Evolutionary conservation across 2,797 vertebrate species (phyloP).

Genomic region (Parambassis ranga): DNA sequence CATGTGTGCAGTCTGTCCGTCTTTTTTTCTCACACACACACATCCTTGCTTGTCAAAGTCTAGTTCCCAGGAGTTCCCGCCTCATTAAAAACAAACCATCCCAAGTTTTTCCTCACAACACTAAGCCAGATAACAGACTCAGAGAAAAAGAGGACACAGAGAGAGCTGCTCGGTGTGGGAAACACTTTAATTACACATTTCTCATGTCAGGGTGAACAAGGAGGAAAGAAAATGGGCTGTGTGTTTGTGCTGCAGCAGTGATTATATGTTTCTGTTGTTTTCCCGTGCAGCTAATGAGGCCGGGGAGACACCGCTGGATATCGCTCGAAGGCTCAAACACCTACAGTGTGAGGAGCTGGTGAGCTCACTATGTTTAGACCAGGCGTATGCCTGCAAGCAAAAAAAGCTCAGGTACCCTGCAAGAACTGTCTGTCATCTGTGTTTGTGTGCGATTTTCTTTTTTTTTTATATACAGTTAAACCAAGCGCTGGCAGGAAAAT

Average conservation of each 20-base stretch:
- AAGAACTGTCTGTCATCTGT: neutral
- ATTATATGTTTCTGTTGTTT: slow-evolving; percentile 44
- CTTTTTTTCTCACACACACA: neutral
- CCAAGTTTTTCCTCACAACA: slow-evolving; percentile 60
- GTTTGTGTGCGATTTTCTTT: slow-evolving; percentile 7
- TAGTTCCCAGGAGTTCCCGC: slow-evolving; percentile 42
- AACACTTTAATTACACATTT: slow-evolving; percentile 62
- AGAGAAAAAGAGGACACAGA: slow-evolving; percentile 5
- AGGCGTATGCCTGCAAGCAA: neutral
- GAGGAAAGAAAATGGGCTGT: slow-evolving; percentile 25
- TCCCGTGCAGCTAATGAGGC: slow-evolving; percentile 89
- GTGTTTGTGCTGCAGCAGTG: slow-evolving; percentile 42
- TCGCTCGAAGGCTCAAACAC: slow-evolving; percentile 92
- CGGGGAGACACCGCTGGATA: slow-evolving; percentile 95
- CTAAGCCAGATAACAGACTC: slow-evolving; percentile 44
- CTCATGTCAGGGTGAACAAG: slow-evolving; percentile 45
- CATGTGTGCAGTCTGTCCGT: neutral
- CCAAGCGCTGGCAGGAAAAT: slow-evolving; percentile 93
- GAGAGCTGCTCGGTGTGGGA: slow-evolving; percentile 59
- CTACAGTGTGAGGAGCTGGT: slow-evolving; percentile 97
- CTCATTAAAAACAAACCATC: slow-evolving; percentile 36
- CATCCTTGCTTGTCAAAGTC: neutral
- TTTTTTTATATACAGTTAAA: slow-evolving; percentile 81
- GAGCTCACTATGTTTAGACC: slow-evolving; percentile 61
- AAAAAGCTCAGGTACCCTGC: neutral